Evolutionary conservation across 1,140 invertebrate species (phyloP).

Genomic region (Lasioglossum baleicum): DNA sequence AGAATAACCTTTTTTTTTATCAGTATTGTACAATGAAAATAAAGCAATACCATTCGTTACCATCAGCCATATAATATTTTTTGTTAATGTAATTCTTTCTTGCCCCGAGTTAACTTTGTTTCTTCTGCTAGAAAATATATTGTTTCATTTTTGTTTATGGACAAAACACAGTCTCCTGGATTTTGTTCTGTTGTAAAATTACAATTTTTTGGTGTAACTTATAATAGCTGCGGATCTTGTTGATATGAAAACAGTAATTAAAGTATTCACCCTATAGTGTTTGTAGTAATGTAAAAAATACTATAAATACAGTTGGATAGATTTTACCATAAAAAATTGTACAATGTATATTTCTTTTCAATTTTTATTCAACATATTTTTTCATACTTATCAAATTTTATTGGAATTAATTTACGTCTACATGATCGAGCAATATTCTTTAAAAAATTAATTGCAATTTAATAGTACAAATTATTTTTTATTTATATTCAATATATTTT

Average conservation of each 20-base stretch:
- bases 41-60: not conserved
- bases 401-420: not conserved
- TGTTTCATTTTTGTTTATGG: not conserved
- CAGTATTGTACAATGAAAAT: not conserved
- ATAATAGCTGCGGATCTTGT: not conserved
- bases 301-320: too few relatives aligned
- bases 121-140: not conserved
- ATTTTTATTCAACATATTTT: too few relatives aligned
- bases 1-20: not conserved
- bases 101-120: not conserved
- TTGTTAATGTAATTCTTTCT: not conserved
- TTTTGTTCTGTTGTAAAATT: not conserved
- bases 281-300: too few relatives aligned
- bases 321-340: not conserved
- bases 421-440: too few relatives aligned
- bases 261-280: too few relatives aligned
- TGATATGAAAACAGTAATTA: too few relatives aligned
- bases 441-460: too few relatives aligned
- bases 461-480: too few relatives aligned
- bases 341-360: too few relatives aligned
- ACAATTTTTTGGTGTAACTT: not conserved
- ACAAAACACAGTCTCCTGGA: not conserved
- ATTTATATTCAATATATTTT: too few relatives aligned
- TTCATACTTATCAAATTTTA: too few relatives aligned
- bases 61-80: not conserved